These are phyloP conservation scores for Cardiocondyla obscurior DNA, from an alignment of 1,140 invertebrate species.

Conservation along the genomic window DNA sequence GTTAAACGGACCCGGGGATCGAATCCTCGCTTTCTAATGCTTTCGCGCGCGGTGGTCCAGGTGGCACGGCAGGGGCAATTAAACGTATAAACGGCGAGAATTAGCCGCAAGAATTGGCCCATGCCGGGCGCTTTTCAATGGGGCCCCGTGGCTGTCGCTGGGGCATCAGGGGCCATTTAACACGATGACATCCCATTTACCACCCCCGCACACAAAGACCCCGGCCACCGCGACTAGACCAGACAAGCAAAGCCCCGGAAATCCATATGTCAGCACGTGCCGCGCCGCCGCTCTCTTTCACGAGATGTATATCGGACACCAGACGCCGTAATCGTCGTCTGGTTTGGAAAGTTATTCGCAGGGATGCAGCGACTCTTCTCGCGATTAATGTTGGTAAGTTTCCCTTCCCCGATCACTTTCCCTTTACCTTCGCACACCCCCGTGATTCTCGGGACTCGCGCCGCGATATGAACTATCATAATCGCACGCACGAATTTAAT, in stretches of 20 bases:
- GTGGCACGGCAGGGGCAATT: constrained; percentile 67
- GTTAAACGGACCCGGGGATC: constrained; percentile 20
- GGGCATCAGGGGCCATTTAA: constrained; percentile 73
- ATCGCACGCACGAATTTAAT: background rate
- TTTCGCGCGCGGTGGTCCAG: constrained; percentile 60
- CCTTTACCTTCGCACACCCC: background rate
- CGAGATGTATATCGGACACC: background rate
- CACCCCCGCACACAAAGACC: constrained; percentile 70
- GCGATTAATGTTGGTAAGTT: background rate
- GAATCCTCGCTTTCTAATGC: constrained; percentile 6
- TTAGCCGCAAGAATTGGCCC: constrained; percentile 72
- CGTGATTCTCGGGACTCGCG: background rate
- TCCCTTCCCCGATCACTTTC: too few relatives aligned
- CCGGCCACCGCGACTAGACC: constrained; percentile 22
- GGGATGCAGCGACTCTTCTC: constrained; percentile 9
- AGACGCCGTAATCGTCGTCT: constrained; percentile 8
- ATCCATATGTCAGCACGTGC: constrained; percentile 71
- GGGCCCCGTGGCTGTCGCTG: constrained; percentile 33
- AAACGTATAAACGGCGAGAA: constrained; percentile 72
- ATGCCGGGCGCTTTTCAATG: constrained; percentile 54
- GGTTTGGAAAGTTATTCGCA: constrained; percentile 2
- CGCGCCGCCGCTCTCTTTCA: constrained; percentile 22
- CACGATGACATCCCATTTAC: constrained; percentile 74
- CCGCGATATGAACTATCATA: background rate
- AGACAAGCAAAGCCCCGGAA: constrained; percentile 61